Evolutionary conservation across 1,140 invertebrate species (phyloP).

Genomic region (Neuroterus valhalla): DNA sequence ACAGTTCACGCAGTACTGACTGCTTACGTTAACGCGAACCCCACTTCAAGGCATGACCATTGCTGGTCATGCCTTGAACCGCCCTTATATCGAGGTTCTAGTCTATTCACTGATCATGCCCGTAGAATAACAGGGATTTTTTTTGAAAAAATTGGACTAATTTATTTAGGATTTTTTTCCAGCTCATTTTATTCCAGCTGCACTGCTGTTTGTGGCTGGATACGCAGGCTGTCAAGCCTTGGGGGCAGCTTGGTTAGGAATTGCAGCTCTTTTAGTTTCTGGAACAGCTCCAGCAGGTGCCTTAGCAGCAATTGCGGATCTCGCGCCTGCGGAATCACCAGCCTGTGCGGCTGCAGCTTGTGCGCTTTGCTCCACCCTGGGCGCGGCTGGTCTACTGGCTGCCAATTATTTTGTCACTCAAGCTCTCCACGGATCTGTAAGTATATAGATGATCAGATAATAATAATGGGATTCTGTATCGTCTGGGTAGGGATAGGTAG

Average conservation of each 20-base stretch:
- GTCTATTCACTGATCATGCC: no score
- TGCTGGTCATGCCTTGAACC: no score
- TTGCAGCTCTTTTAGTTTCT: constrained; percentile 76
- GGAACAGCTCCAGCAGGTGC: constrained; percentile 78
- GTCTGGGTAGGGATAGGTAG: no score
- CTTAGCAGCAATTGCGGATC: constrained; percentile 77
- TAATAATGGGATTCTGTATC: no score
- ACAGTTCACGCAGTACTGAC: no score
- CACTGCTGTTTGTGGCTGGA: constrained; percentile 77
- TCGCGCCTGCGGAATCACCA: constrained; percentile 75
- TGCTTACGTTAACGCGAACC: no score
- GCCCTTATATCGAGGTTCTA: no score
- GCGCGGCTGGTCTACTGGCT: constrained; percentile 76
- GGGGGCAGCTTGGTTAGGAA: constrained; percentile 77
- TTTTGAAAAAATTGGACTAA: neutral
- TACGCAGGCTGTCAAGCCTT: constrained; percentile 79
- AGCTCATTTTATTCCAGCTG: constrained; percentile 79
- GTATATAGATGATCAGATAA: constrained; percentile 43
- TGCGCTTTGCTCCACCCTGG: constrained; percentile 77
- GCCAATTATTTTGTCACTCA: constrained; percentile 79
- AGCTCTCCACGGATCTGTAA: constrained; percentile 78
- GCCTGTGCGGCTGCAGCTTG: constrained; percentile 76
- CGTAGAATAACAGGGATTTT: neutral
- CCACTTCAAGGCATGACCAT: no score
- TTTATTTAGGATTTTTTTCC: constrained; percentile 36